A percentile compares a stretch with the other conserved stretches of the same genome.
Evolutionary conservation across 2,888 invertebrate species (phyloP).

Genomic region (Harpagoxenus sublaevis): DNA sequence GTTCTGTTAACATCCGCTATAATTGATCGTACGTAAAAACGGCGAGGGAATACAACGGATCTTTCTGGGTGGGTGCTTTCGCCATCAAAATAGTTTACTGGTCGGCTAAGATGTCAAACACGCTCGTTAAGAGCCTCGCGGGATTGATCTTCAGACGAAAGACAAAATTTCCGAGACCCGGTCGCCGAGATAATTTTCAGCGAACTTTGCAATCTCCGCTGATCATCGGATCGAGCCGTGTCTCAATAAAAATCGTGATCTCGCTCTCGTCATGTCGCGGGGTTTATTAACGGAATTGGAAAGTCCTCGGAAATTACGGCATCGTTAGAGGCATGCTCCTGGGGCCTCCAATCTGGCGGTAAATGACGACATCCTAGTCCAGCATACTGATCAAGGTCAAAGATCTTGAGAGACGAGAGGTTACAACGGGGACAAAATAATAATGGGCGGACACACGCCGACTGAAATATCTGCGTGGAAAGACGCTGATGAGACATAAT

Average conservation of each 20-base stretch:
- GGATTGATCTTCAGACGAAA: background rate
- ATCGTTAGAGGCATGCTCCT: conserved; percentile 57
- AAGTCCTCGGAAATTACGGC: conserved; percentile 60
- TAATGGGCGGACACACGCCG: conserved; percentile 40
- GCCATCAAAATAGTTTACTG: conserved; percentile 11
- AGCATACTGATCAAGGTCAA: conserved; percentile 72
- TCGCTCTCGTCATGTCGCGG: conserved; percentile 62
- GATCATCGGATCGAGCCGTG: conserved; percentile 35
- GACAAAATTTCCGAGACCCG: conserved; percentile 19
- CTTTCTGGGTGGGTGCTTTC: conserved; percentile 9
- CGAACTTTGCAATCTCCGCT: conserved; percentile 60
- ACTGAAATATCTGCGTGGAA: background rate
- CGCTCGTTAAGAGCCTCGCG: background rate
- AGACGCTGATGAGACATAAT: conserved; percentile 35
- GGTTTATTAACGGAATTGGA: conserved; percentile 67
- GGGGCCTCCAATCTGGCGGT: conserved; percentile 63
- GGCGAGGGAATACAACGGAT: conserved; percentile 8
- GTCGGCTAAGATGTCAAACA: background rate
- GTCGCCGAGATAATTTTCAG: conserved; percentile 54
- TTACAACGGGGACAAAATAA: conserved; percentile 60
- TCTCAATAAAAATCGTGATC: conserved; percentile 64
- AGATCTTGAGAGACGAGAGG: conserved; percentile 60
- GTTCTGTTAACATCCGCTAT: conserved; percentile 53
- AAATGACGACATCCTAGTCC: conserved; percentile 65
- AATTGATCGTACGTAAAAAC: conserved; percentile 60